Percentiles rank a stretch among this genome's conserved stretches.
Conservation (phyloP, 2,113 vertebrate genomes). For the Passer montanus region DNA sequence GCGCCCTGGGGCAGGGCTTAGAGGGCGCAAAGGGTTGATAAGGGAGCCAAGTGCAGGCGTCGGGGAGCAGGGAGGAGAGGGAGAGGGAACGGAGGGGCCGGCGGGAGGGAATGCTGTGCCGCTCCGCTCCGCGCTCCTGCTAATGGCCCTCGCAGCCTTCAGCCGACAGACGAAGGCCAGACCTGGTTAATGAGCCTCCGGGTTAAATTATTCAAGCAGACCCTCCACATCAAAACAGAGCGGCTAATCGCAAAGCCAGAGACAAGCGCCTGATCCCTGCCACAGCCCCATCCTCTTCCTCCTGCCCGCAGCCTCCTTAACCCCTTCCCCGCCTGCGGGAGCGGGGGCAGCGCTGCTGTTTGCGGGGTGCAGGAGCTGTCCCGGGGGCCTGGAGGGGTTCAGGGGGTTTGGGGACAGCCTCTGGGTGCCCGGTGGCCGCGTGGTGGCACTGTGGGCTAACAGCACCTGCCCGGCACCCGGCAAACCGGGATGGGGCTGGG, state of each 20-base stretch:
- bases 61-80: neutral
- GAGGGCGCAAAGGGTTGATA: neutral
- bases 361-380: neutral
- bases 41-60: neutral
- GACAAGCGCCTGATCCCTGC: neutral
- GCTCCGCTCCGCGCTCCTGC: neutral
- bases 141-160: slow-evolving; percentile 63
- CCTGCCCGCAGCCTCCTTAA: neutral
- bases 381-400: neutral
- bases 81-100: neutral
- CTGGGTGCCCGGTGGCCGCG: neutral
- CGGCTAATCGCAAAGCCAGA: neutral
- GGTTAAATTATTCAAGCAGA: slow-evolving; percentile 56
- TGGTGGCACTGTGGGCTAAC: slow-evolving; percentile 48
- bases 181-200: slow-evolving; percentile 36
- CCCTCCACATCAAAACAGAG: neutral
- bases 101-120: neutral
- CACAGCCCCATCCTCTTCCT: neutral
- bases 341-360: neutral
- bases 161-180: slow-evolving; percentile 59
- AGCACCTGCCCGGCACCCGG: neutral
- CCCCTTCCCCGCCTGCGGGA: neutral
- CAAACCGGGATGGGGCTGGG: neutral
- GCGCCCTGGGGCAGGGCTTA: accelerated
- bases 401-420: neutral